These are phyloP conservation scores for Drosophila bifasciata DNA, from an alignment of 1,140 invertebrate genomes.

Conservation along the genomic window DNA sequence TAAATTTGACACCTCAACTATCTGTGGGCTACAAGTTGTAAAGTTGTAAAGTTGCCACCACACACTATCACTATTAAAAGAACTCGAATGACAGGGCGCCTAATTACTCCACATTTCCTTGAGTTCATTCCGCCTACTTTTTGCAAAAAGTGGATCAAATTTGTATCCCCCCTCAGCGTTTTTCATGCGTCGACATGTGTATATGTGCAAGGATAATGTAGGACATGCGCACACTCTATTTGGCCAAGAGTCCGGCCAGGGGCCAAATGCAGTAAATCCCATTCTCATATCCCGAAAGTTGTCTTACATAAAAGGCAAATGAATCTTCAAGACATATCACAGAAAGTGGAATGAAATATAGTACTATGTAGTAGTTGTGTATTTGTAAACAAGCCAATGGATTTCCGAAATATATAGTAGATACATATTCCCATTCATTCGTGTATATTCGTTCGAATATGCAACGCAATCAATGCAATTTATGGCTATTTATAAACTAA, in stretches of 20 bases:
- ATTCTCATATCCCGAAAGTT: conserved; percentile 15
- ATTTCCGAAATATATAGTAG: not conserved
- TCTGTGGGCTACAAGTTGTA: conserved; percentile 1
- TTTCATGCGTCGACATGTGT: conserved; percentile 15
- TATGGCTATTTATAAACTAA: conserved; percentile 33
- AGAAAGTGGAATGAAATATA: not conserved
- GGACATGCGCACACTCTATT: conserved; percentile 75
- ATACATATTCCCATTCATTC: conserved; percentile 1
- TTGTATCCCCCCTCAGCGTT: not conserved
- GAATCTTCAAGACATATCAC: not conserved
- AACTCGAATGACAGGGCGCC: conserved; percentile 3
- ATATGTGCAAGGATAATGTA: conserved; percentile 53
- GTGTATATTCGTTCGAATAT: not conserved
- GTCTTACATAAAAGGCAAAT: conserved; percentile 63
- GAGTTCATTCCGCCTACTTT: conserved; percentile 1
- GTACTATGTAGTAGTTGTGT: too few relatives aligned
- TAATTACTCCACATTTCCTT: conserved; percentile 21
- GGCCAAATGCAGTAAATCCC: conserved; percentile 56
- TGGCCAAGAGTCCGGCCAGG: conserved; percentile 48
- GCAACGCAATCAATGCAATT: conserved; percentile 44
- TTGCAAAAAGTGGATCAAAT: conserved; percentile 2
- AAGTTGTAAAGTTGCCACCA: conserved; percentile 15
- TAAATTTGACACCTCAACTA: conserved; percentile 11
- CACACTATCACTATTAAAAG: conserved; percentile 1
- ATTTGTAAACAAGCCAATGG: conserved; percentile 5